Evolutionary conservation across 2,888 invertebrate species (phyloP).

Genomic region (Ptilodon capucinus): DNA sequence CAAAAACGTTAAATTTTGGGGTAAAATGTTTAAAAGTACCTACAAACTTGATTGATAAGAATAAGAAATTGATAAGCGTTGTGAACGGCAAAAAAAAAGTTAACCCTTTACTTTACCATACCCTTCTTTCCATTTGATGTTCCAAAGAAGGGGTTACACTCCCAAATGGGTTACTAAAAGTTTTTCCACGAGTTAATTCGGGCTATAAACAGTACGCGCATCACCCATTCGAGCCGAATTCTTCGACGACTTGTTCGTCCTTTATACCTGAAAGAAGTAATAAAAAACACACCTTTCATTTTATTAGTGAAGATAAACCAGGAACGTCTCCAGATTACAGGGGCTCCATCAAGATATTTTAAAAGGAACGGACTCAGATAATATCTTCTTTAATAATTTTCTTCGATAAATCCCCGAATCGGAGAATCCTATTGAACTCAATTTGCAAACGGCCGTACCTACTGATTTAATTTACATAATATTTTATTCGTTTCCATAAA

Average conservation of each 20-base stretch:
- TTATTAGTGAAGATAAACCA: neutral
- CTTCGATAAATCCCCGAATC: conserved; percentile 1
- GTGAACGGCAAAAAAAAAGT: too few relatives aligned
- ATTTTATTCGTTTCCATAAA: conserved; percentile 1
- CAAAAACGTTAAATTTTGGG: too few relatives aligned
- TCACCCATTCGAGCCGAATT: neutral
- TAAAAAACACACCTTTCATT: neutral
- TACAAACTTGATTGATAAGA: too few relatives aligned
- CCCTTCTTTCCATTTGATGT: neutral
- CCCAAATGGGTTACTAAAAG: neutral
- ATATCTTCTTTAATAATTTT: conserved; percentile 1
- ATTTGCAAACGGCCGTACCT: neutral
- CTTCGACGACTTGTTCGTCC: neutral
- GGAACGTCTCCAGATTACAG: neutral
- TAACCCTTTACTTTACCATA: too few relatives aligned
- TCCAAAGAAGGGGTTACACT: neutral
- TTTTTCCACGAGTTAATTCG: neutral
- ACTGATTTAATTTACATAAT: conserved; percentile 1
- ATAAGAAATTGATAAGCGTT: too few relatives aligned
- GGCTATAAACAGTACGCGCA: neutral
- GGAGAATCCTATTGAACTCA: neutral
- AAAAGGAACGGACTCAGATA: neutral
- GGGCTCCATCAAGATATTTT: neutral
- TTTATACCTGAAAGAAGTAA: neutral
- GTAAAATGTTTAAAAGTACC: too few relatives aligned